These are phyloP conservation scores for Ylistrum balloti DNA, from an alignment of 1,140 invertebrate genomes.

Conservation along the genomic window DNA sequence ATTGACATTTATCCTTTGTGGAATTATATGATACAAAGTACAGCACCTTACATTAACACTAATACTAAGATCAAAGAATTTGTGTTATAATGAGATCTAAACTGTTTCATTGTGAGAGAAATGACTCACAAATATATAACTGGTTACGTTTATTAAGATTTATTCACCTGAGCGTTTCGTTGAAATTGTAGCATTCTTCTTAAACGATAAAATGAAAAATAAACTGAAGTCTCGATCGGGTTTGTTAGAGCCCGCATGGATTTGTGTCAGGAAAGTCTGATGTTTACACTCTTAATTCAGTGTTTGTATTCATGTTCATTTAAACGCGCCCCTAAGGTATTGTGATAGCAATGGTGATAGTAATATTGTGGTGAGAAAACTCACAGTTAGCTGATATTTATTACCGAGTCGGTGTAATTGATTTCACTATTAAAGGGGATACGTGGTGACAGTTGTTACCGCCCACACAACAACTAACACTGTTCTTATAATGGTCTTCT, in stretches of 20 bases:
- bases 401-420: slow-evolving; percentile 1
- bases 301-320: slow-evolving; percentile 20
- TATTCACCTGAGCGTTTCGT: background rate
- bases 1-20: background rate
- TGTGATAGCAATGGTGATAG: background rate
- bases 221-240: background rate
- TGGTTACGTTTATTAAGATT: background rate
- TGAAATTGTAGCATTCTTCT: background rate
- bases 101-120: background rate
- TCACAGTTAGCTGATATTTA: slow-evolving; percentile 12
- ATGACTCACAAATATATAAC: background rate
- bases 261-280: background rate
- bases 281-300: slow-evolving; percentile 7
- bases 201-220: background rate
- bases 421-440: background rate
- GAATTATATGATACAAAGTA: background rate
- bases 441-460: background rate
- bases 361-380: slow-evolving; percentile 2
- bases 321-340: slow-evolving; percentile 30
- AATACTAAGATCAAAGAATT: background rate
- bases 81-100: background rate
- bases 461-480: background rate
- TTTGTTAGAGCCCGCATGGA: slow-evolving; percentile 8
- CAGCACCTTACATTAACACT: background rate
- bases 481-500: too few relatives aligned